These are phyloP conservation scores for Sepiola atlantica DNA, from an alignment of 2,888 invertebrate species.

Conservation along the genomic window DNA sequence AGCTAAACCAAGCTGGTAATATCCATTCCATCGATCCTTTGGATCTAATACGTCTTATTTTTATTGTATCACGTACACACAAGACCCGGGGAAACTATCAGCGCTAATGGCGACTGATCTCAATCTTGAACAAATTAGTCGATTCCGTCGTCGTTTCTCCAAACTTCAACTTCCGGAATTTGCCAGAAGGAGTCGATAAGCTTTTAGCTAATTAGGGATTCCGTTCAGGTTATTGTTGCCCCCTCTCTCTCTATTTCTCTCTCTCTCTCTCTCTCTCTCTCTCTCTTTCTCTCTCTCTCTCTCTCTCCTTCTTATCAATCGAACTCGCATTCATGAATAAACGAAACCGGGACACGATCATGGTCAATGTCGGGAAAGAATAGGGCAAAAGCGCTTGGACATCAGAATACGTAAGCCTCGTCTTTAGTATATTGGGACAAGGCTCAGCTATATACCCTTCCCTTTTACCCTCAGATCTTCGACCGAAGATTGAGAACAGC, in stretches of 20 bases:
- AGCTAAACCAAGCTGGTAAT: neutral
- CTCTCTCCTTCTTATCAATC: neutral
- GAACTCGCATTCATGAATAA: neutral
- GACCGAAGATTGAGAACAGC: neutral
- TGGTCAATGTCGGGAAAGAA: neutral
- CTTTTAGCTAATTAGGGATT: conserved; percentile 21
- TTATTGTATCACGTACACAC: conserved; percentile 3
- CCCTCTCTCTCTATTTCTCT: too few relatives aligned
- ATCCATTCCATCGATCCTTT: neutral
- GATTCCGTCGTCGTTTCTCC: neutral
- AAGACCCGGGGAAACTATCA: neutral
- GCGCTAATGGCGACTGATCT: neutral
- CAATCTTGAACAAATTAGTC: neutral
- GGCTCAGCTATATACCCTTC: too few relatives aligned
- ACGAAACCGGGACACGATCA: neutral
- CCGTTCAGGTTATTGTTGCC: neutral
- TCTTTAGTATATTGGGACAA: neutral
- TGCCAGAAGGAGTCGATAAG: conserved; percentile 2
- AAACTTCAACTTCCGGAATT: neutral
- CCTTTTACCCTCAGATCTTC: too few relatives aligned
- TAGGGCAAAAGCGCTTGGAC: neutral
- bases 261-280: too few relatives aligned
- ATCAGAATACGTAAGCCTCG: neutral
- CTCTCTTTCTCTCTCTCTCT: too few relatives aligned
- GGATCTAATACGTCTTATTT: neutral